Evolutionary conservation across 2,113 vertebrate species (phyloP).

Genomic region (Amia ocellicauda): DNA sequence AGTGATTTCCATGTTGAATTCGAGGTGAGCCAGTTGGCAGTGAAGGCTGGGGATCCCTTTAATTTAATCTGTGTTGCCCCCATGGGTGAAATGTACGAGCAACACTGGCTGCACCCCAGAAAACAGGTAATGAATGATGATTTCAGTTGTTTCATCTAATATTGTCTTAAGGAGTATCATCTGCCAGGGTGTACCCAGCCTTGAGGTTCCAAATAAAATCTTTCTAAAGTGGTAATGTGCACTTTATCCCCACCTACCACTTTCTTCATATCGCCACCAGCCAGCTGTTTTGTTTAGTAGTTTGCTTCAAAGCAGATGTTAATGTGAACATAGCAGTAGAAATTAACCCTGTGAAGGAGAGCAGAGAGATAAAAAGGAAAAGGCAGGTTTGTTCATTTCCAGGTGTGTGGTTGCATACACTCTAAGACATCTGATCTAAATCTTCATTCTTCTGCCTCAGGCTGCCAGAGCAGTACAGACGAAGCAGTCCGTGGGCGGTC

Average conservation of each 20-base stretch:
- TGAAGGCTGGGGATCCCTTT: conserved; percentile 79
- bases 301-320: too few relatives aligned
- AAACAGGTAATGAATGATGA: conserved; percentile 66
- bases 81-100: conserved; percentile 66
- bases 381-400: too few relatives aligned
- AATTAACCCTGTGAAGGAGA: background rate
- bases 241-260: too few relatives aligned
- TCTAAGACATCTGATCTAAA: too few relatives aligned
- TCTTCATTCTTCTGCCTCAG: conserved; percentile 29
- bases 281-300: too few relatives aligned
- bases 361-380: background rate
- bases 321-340: too few relatives aligned
- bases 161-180: background rate
- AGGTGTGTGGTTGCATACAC: too few relatives aligned
- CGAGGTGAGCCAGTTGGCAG: conserved; percentile 69
- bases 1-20: conserved; percentile 76
- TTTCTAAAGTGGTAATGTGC: too few relatives aligned
- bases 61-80: conserved; percentile 78
- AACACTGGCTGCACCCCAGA: conserved; percentile 87
- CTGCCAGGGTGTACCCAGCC: too few relatives aligned
- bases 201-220: too few relatives aligned
- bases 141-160: background rate
- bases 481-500: conserved; percentile 40
- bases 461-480: conserved; percentile 46
- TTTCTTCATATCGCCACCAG: too few relatives aligned